These are phyloP conservation scores for Cephus sareptanus DNA, from an alignment of 2,888 invertebrate genomes.

Conservation along the genomic window DNA sequence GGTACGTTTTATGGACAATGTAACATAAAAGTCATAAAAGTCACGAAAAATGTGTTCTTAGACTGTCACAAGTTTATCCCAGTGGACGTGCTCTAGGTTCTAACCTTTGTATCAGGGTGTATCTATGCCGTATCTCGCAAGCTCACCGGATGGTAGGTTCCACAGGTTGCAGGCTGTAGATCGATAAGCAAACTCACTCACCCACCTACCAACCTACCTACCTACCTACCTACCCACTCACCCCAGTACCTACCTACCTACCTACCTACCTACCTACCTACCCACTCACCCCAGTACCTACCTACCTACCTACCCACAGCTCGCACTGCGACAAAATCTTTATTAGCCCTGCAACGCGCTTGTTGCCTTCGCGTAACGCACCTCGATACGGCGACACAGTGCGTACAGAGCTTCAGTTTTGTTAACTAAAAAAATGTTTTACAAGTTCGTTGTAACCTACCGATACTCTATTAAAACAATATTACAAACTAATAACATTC, in stretches of 20 bases:
- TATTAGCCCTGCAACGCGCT: conserved; percentile 1
- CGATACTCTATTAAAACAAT: no score
- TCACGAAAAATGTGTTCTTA: background rate
- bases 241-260: background rate
- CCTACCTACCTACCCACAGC: background rate
- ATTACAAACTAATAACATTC: no score
- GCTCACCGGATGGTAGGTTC: conserved; percentile 1
- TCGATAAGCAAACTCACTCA: conserved; percentile 5
- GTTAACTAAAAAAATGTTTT: background rate
- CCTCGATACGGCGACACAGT: background rate
- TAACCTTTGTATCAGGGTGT: background rate
- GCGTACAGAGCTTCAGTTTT: background rate
- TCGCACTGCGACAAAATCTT: conserved; percentile 8
- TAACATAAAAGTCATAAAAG: background rate
- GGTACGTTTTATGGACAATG: background rate
- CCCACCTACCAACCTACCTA: background rate
- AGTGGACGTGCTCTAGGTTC: background rate
- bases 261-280: background rate
- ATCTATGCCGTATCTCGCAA: background rate
- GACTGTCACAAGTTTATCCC: background rate
- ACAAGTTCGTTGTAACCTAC: no score
- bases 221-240: no score
- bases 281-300: background rate
- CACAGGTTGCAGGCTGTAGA: conserved; percentile 4
- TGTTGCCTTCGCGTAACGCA: background rate